Conservation (phyloP, 2,797 vertebrate species). For the Rhynchotus rufescens region DNA sequence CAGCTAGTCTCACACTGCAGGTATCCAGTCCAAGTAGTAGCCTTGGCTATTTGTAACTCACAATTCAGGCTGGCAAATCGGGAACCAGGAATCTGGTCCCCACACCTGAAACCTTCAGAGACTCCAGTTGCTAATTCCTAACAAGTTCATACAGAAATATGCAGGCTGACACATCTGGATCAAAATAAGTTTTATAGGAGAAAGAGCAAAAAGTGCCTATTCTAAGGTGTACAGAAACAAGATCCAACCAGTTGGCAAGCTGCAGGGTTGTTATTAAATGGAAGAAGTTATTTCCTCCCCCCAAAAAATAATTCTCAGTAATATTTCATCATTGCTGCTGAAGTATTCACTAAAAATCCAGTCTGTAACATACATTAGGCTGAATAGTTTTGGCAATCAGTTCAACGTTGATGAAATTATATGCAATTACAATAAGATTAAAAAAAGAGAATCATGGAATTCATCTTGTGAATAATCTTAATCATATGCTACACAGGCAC, state of each 20-base stretch:
- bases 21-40: background rate
- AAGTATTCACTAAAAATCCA: background rate
- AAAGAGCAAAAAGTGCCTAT: background rate
- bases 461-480: background rate
- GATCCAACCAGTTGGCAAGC: background rate
- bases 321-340: background rate
- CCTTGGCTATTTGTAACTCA: background rate
- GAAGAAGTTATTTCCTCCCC: background rate
- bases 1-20: background rate
- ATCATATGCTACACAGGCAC: background rate
- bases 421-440: background rate
- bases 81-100: background rate
- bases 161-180: accelerated
- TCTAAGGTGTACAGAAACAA: background rate
- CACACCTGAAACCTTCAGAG: background rate
- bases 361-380: background rate
- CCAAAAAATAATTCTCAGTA: background rate
- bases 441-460: background rate
- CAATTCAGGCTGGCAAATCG: too few relatives aligned
- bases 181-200: too few relatives aligned
- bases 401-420: background rate
- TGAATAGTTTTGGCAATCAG: background rate
- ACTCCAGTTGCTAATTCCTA: background rate
- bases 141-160: accelerated
- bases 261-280: background rate